Evolutionary conservation across 2,113 vertebrate species (phyloP).

Genomic region (Herpailurus yagouaroundi): DNA sequence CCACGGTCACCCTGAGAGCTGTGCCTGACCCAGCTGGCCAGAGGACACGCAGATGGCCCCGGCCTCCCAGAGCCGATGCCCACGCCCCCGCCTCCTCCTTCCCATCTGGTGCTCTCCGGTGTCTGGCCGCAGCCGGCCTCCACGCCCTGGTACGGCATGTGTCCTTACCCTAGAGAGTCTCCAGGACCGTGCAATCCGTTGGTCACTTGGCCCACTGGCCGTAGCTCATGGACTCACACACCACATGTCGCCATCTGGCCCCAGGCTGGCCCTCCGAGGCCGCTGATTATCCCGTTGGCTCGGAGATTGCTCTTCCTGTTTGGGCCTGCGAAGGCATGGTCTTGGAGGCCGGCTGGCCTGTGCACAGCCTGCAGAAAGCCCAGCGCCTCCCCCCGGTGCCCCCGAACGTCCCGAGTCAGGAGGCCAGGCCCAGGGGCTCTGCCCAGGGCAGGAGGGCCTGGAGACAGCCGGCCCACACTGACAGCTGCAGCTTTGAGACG

Average conservation of each 20-base stretch:
- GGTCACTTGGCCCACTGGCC: accelerated
- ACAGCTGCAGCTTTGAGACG: neutral
- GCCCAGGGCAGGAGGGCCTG: neutral
- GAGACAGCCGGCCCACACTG: neutral
- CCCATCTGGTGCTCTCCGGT: neutral
- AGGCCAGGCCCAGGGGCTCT: neutral
- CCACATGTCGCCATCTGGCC: accelerated
- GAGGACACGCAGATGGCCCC: neutral
- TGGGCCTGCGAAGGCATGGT: neutral
- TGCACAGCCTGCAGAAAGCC: neutral
- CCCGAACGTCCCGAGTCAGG: neutral
- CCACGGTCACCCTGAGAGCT: accelerated
- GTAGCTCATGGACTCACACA: neutral
- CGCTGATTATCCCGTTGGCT: neutral
- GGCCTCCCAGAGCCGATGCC: neutral
- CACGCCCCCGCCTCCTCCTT: neutral
- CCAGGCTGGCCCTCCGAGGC: neutral
- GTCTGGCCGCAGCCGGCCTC: neutral
- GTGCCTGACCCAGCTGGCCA: neutral
- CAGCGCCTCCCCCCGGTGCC: too few relatives aligned
- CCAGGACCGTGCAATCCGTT: neutral
- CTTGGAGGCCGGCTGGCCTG: neutral
- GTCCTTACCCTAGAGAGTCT: neutral
- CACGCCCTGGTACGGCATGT: accelerated
- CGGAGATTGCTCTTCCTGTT: neutral